Evolutionary conservation across 2,113 vertebrate species (phyloP), one percentile per base, ranked within the genome.

Genomic region (Mirza zaza): DNA sequence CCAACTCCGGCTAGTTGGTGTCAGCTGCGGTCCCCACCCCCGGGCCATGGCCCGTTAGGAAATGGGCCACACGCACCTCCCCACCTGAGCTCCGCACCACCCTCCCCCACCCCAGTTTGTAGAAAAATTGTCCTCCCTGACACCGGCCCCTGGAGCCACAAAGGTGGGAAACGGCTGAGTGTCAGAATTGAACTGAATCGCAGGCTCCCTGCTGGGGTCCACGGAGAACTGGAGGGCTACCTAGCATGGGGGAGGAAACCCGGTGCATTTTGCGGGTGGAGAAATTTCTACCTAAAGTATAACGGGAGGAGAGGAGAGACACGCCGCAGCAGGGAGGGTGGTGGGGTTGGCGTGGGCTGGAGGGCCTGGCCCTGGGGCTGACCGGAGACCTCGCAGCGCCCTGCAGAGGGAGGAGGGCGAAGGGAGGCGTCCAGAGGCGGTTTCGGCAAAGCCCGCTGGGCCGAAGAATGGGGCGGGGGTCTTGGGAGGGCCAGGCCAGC

Each of bases 311-410:
- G 39, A 48, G 18, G n/a, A 36, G 83, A 39, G n/a, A 67, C 5
- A 7, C 1, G 2, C 48, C 0, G 6, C 27, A 7, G 2, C 29
- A 8, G 45, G 48, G 14, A 8, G 48, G 29, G 11, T 5, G 2
- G 23, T 3, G 21, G 25, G 2, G 23, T 4, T 48, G 32, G 34
- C 39, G 10, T 36, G 0, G 65, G 48, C 4, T 11, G 48, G n/a
- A 63, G 81, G 83, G 45, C 25, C 29, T 23, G 4, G 39, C 25
- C 61, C 6, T 1, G 13, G 45, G 3, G 15, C 27, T 39, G 55
- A 32, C 2, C 25, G 8, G 32, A 1, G 2, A 6, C 29, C 39
- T 1, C 10, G 4, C 63, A 34, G 55, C 65, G 65, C 32, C 71
- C 4, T 1, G 3, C 27, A 45, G 32, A 77, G 2, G 12, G n/a